A percentile compares a stretch with the other conserved stretches of the same genome.
Conservation (phyloP, 2,113 vertebrate species). For the Orientallactaga bullata region DNA sequence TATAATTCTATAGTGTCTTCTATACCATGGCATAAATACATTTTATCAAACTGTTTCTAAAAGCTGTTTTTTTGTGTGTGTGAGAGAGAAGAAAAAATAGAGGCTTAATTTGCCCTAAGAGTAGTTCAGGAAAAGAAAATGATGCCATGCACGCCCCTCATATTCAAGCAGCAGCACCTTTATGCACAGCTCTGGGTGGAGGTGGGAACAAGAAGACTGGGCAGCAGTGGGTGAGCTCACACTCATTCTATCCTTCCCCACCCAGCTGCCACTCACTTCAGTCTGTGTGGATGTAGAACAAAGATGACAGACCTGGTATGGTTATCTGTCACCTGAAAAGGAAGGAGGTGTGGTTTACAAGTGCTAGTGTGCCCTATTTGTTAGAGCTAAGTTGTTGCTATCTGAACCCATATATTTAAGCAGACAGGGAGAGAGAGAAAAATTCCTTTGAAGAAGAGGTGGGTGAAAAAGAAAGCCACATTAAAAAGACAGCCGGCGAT, state of each 20-base stretch:
- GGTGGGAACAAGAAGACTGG: not conserved
- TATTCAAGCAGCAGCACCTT: not conserved
- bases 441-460: conserved; percentile 75
- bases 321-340: conserved; percentile 62
- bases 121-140: not conserved
- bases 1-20: not conserved
- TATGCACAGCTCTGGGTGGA: not conserved
- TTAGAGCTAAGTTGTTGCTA: conserved; percentile 44
- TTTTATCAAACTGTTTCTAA: conserved; percentile 27
- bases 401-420: conserved; percentile 31
- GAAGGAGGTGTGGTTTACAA: conserved; percentile 60
- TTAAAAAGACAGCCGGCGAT: conserved; percentile 74
- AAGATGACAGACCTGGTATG: not conserved
- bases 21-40: not conserved
- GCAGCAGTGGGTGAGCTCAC: not conserved
- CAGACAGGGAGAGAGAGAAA: conserved; percentile 42
- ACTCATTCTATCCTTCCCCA: not conserved
- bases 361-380: conserved; percentile 63
- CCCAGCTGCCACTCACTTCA: not conserved
- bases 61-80: conserved; percentile 16
- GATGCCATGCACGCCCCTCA: not conserved
- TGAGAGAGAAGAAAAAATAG: conserved; percentile 35
- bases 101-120: not conserved
- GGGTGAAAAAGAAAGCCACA: conserved; percentile 80
- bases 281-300: not conserved